Evolutionary conservation across 2,888 invertebrate species (phyloP), one percentile per base, ranked within the genome.

Genomic region (Apoda limacodes): DNA sequence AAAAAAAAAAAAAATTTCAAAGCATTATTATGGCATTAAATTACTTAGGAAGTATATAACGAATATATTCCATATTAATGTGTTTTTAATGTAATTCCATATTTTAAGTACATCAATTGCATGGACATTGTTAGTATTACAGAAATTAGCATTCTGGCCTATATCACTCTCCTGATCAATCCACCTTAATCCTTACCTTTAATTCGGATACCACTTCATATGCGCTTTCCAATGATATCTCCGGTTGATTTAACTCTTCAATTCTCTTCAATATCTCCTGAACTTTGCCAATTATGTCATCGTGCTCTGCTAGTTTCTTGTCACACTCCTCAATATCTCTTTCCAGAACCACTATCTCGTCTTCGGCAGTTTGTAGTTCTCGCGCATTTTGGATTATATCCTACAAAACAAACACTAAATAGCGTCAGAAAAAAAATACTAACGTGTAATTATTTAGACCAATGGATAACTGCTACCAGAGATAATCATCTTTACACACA

Each of bases 311-410:
- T 10, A 93, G 68, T 15, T 88, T 78, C 28, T 85, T 83, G 28
- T 85, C 82, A 29, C 93, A 76, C 31, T 86, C 87, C 11, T 85
- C 85, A 28, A 90, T 82, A 56, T 98, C 97, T 35, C 92, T 85
- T 46, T 90, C 87, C 11, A 98, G 67, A 1, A 88, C 87, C 0
- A 92, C 84, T 4, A 92, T 85, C 45, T 89, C 85, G 55, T 98
- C 95, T 48, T 88, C 87, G 5, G 92, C 87, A 40, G 89, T 84
- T 27, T 90, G 86, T 2, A 90, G 84, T 39, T 88, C 85, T 31
- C 90, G 85, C 35, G 95, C 93, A 48, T 92, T 90, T 46, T 88
- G 85, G 32, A 98, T 90, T 30, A 99, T 98, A 43, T 96, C 92
- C 85, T 88, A 49, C 27, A 29, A 42, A 11, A 20, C 27, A 17